A percentile compares a stretch with the other conserved stretches of the same genome.
phyloP scores from a whole-genome alignment of 2,888 invertebrate genomes.

The Sympetrum striolatum region DNA sequence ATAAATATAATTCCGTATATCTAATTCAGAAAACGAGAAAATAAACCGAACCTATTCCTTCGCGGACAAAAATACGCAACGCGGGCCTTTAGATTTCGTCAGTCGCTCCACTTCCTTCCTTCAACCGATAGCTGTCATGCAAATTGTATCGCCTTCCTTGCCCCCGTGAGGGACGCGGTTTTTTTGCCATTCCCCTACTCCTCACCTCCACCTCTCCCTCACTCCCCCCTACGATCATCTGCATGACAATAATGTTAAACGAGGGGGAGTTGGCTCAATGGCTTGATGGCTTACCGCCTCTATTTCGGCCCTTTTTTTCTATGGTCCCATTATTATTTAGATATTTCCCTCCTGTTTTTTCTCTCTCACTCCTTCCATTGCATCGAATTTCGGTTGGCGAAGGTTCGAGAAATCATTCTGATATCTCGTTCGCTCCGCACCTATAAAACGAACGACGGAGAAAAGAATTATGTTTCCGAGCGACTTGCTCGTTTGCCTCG shows the following conservation, averaged over 20 bases:
- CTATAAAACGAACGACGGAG: neutral
- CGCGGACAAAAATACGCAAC: no score
- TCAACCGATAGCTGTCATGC: neutral
- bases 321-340: conserved; percentile 22
- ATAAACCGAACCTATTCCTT: no score
- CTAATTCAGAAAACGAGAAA: no score
- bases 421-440: neutral
- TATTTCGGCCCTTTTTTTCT: conserved; percentile 9
- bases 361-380: neutral
- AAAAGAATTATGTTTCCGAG: no score
- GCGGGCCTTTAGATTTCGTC: no score
- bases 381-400: neutral
- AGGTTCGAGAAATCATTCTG: neutral
- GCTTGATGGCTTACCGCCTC: conserved; percentile 34
- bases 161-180: neutral
- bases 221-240: neutral
- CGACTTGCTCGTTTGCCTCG: no score
- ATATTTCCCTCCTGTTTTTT: conserved; percentile 11
- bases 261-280: conserved; percentile 41
- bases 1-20: no score
- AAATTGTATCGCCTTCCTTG: neutral
- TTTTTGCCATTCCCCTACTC: neutral
- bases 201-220: neutral
- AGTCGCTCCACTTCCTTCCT: neutral
- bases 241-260: conserved; percentile 38